These are phyloP conservation scores for Drosophila kepulauana DNA, from an alignment of 1,140 invertebrate genomes.

Conservation along the genomic window DNA sequence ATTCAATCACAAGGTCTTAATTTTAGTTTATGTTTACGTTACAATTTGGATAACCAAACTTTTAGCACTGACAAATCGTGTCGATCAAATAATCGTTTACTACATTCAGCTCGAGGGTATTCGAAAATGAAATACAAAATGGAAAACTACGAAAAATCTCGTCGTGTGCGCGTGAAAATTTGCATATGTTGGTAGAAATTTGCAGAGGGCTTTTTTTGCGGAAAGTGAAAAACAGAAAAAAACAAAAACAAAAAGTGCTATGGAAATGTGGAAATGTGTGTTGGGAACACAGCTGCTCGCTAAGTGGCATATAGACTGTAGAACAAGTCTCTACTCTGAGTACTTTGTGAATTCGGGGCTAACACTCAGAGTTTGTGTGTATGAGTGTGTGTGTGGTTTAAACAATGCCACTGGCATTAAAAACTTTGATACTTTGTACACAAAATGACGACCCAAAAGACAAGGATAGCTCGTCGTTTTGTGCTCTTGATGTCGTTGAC, in stretches of 20 bases:
- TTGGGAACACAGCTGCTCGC: conserved; percentile 57
- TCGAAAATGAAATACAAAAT: conserved; percentile 22
- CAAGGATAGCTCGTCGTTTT: conserved; percentile 1
- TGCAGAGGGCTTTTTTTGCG: conserved; percentile 40
- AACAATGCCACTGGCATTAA: conserved; percentile 60
- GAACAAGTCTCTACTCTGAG: conserved; percentile 10
- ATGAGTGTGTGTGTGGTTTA: conserved; percentile 42
- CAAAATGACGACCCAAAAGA: conserved; percentile 27
- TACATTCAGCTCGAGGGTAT: conserved; percentile 2
- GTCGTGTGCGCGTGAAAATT: conserved; percentile 69
- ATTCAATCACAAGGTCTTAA: background rate
- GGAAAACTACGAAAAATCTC: conserved; percentile 25
- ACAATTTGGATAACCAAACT: background rate
- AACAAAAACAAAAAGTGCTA: background rate
- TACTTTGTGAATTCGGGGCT: conserved; percentile 10
- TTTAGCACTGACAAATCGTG: conserved; percentile 12
- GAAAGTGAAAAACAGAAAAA: background rate
- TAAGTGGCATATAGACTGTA: conserved; percentile 54
- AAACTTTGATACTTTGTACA: conserved; percentile 63
- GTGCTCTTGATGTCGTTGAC: conserved; percentile 26
- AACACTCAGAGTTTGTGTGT: background rate
- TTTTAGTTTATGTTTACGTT: conserved; percentile 12
- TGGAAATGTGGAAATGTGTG: conserved; percentile 23
- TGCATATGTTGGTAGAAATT: conserved; percentile 77
- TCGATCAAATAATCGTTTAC: conserved; percentile 12